Conservation (phyloP, 2,888 invertebrate genomes). For the Tachystola acroxantha region DNA sequence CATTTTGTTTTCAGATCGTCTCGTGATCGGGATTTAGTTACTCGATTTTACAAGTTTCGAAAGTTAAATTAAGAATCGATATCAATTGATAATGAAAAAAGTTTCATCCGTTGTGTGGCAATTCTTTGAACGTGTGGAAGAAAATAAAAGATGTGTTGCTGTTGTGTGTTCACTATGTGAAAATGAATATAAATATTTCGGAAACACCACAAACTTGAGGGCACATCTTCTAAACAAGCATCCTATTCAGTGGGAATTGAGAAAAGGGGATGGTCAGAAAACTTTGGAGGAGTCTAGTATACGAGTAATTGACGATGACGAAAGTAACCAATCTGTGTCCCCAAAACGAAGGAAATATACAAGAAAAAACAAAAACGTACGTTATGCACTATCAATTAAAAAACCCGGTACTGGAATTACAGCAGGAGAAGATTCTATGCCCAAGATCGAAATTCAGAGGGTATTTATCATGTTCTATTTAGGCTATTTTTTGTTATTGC, state of each 20-base stretch:
- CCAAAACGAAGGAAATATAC: conserved; percentile 44
- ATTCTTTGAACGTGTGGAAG: conserved; percentile 62
- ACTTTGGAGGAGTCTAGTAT: conserved; percentile 45
- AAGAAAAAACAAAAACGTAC: conserved; percentile 55
- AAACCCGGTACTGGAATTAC: conserved; percentile 36
- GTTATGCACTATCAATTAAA: conserved; percentile 58
- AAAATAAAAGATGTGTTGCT: conserved; percentile 51
- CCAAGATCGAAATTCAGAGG: conserved; percentile 61
- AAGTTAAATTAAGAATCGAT: conserved; percentile 32
- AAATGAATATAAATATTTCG: conserved; percentile 65
- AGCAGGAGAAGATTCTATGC: conserved; percentile 36
- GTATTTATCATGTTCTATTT: conserved; percentile 44
- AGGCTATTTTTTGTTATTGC: conserved; percentile 35
- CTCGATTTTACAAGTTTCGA: too few species aligned
- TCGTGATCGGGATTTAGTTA: conserved; percentile 16
- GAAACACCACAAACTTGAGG: conserved; percentile 67
- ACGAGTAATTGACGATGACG: conserved; percentile 36
- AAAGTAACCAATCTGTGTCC: conserved; percentile 28
- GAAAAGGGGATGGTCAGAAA: conserved; percentile 29
- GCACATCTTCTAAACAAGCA: conserved; percentile 63
- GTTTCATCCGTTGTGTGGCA: conserved; percentile 64
- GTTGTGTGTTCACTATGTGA: conserved; percentile 72
- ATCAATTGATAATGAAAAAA: conserved; percentile 52
- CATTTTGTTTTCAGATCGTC: background rate
- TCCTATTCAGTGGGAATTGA: conserved; percentile 67